These are phyloP conservation scores for Lycopodina hypogea DNA, from an alignment of 37 sponge, comb jelly and placozoan genomes.

Conservation along the genomic window DNA sequence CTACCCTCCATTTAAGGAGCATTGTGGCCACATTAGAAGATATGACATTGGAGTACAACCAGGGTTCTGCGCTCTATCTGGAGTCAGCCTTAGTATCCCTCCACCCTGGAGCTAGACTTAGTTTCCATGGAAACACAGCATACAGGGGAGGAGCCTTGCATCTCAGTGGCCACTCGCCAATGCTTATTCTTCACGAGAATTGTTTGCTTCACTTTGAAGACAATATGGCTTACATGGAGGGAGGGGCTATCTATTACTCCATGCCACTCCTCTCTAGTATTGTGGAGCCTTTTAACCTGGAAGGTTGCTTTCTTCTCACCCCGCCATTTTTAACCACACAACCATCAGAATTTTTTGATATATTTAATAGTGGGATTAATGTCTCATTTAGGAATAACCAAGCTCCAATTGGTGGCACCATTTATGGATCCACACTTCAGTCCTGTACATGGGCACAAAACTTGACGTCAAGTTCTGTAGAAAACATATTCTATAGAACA, in stretches of 20 bases:
- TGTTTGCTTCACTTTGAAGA: neutral
- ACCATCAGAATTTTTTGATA: neutral
- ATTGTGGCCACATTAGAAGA: neutral
- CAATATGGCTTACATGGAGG: slow-evolving; percentile 22
- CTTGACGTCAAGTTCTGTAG: neutral
- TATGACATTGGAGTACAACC: neutral
- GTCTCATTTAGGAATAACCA: slow-evolving; percentile 20
- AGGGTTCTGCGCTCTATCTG: neutral
- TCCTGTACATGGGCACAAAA: slow-evolving; percentile 37
- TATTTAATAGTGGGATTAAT: neutral
- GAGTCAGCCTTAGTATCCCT: neutral
- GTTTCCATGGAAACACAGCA: neutral
- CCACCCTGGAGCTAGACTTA: neutral
- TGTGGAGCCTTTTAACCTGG: neutral
- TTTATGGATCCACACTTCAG: slow-evolving; percentile 38
- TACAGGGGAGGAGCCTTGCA: slow-evolving; percentile 2
- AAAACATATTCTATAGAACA: neutral
- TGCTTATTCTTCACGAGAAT: neutral
- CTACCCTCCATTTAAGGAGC: neutral
- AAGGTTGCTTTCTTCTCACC: slow-evolving; percentile 31
- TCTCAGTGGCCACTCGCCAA: neutral
- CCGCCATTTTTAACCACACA: neutral
- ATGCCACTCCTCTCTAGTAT: neutral
- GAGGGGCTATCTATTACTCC: slow-evolving; percentile 34
- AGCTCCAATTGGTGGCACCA: slow-evolving; percentile 20